These are phyloP conservation scores for Rapana venosa DNA, from an alignment of 2,888 invertebrate genomes.

Conservation along the genomic window DNA sequence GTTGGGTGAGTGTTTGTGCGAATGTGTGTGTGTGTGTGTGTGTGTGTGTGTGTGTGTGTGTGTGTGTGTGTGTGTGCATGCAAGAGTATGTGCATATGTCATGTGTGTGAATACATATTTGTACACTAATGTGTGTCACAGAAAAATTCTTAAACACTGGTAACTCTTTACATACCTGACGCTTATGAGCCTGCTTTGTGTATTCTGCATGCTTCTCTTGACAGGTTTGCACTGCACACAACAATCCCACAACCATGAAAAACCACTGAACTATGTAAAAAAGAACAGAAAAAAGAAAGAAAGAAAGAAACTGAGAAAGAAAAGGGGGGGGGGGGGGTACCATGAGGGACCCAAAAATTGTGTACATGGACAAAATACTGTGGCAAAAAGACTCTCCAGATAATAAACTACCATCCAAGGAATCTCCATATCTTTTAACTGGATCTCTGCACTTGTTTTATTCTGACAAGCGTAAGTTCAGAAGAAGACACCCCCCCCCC, in stretches of 20 bases:
- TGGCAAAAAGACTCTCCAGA: too few species aligned
- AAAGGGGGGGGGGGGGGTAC: too few species aligned
- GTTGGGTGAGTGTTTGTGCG: neutral
- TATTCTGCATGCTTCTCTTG: constrained; percentile 48
- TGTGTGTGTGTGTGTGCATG: neutral
- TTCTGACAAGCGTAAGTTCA: too few species aligned
- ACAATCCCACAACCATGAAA: neutral
- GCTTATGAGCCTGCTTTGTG: constrained; percentile 36
- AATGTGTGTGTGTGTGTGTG: neutral
- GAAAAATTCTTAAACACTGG: neutral
- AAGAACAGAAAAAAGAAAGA: neutral
- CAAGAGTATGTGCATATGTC: neutral
- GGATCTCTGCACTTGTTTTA: too few species aligned
- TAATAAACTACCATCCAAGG: too few species aligned
- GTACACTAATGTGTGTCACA: neutral
- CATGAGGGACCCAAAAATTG: too few species aligned
- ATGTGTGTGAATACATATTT: neutral
- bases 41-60: neutral
- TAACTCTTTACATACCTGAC: constrained; percentile 39
- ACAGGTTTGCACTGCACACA: constrained; percentile 42
- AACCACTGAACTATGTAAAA: neutral
- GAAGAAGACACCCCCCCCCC: too few species aligned
- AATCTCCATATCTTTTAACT: too few species aligned
- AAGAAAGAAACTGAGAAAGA: too few species aligned
- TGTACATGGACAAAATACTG: too few species aligned